Evolutionary conservation across 1,140 invertebrate genomes (phyloP).

Genomic region (Hestina assimilis): DNA sequence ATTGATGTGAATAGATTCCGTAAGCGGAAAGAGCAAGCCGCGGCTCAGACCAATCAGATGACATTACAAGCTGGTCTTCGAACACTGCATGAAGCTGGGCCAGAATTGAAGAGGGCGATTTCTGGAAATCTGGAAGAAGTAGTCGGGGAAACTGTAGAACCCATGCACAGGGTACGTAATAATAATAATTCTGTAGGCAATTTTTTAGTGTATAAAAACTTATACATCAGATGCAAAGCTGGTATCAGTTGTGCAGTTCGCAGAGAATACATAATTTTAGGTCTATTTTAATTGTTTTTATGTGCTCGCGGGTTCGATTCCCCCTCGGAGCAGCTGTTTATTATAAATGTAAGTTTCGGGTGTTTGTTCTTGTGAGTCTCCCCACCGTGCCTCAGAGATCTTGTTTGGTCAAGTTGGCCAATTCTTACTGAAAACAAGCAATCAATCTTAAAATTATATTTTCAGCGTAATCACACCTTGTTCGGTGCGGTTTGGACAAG

Average conservation of each 20-base stretch:
- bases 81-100: conserved; percentile 97
- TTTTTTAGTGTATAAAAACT: neutral
- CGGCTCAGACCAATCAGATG: conserved; percentile 86
- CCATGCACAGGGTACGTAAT: conserved; percentile 93
- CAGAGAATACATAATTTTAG: no score
- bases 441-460: no score
- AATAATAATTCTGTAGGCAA: neutral
- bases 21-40: conserved; percentile 97
- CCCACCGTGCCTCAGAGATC: no score
- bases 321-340: no score
- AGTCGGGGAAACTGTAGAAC: conserved; percentile 93
- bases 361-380: no score
- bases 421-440: no score
- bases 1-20: conserved; percentile 87
- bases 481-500: conserved; percentile 68
- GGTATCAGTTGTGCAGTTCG: no score
- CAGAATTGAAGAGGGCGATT: conserved; percentile 97
- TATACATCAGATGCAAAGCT: no score
- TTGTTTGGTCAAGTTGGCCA: no score
- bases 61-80: conserved; percentile 95
- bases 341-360: no score
- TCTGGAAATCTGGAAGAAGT: conserved; percentile 97
- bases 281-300: no score
- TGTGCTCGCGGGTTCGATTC: no score
- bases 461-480: conserved; percentile 62